These are phyloP conservation scores for Leptopilina myrica DNA, from an alignment of 2,888 invertebrate genomes.

Conservation along the genomic window DNA sequence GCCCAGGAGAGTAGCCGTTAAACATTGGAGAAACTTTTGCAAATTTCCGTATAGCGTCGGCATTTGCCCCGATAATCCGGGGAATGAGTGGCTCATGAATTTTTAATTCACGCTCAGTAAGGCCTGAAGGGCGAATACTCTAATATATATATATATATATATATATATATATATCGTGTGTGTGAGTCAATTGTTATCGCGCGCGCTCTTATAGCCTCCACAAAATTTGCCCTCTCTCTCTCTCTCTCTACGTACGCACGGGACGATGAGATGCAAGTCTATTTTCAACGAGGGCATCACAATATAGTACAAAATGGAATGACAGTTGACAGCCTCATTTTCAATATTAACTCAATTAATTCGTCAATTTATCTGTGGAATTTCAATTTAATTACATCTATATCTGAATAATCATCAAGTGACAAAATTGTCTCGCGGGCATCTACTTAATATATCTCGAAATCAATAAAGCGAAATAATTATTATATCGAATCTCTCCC, in stretches of 20 bases:
- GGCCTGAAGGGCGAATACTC: not conserved
- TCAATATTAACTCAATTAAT: slow-evolving; percentile 14
- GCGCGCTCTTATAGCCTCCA: not conserved
- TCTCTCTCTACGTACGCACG: no score
- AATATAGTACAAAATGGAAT: slow-evolving; percentile 7
- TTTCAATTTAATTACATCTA: slow-evolving; percentile 9
- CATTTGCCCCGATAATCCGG: slow-evolving; percentile 15
- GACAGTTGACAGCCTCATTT: slow-evolving; percentile 28
- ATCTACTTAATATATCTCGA: not conserved
- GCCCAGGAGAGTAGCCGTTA: not conserved
- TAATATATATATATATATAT: no score
- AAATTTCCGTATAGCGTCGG: slow-evolving; percentile 2
- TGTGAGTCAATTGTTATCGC: slow-evolving; percentile 34
- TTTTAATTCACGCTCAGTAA: slow-evolving; percentile 25
- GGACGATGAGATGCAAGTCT: not conserved
- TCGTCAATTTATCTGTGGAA: slow-evolving; percentile 14
- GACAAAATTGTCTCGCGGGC: not conserved
- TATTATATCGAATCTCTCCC: no score
- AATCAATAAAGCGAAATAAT: no score
- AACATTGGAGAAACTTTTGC: slow-evolving; percentile 3
- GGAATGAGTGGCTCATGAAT: slow-evolving; percentile 38
- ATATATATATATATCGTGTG: not conserved
- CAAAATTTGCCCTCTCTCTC: not conserved
- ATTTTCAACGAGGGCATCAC: slow-evolving; percentile 2
- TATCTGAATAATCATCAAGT: not conserved